Evolutionary conservation across 2,888 invertebrate species (phyloP), one percentile per base, ranked within the genome.

Genomic region (Linnaemya tessellans): DNA sequence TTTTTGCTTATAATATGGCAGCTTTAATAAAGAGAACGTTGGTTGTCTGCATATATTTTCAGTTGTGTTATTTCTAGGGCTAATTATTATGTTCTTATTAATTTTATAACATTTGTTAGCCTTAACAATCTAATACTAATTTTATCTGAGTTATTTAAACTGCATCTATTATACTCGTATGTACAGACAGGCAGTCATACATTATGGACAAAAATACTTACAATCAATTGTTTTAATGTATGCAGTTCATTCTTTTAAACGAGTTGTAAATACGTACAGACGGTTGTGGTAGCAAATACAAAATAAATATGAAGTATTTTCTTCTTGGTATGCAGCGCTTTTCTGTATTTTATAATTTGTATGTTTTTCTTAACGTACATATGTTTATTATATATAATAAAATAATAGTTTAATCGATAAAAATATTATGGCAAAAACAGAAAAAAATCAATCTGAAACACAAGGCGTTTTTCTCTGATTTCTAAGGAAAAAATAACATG

Each of bases 351-450:
- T 46, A 43, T 46, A 25, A 20, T 60, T 20, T 46, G 18, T 9
- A 18, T 73, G 20, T 46, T 18, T 9, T 56, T 46, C 25, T 1
- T 25, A 9, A 30, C 30, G 30, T 51, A 20, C 25, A 8, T 11
- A 43, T 35, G 20, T 18, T 22, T 38, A 38, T 38, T 62, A 3
- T 56, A 49, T 38, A 35, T 35, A 30, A 18, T 78, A 38, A 15
- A 49, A 60, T 78, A 78, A 78, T 78, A 68, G 78, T 78, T 78
- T 78, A 51, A 78, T 78, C 67, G 60, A 78, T 78, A 78, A 58
- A 58, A 35, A 41, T 41, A 41, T 25, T 25, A 38, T 38, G 43
- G 38, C 18, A 56, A 15, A 56, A 58, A 35, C 25, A 20, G 22
- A 67, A 35, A 7, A 13, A 22, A 25, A 38, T 30, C 20, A 58